Evolutionary conservation across 2,888 invertebrate genomes (phyloP), one percentile per base, ranked within the genome.

Genomic region (Erpobdella octoculata): DNA sequence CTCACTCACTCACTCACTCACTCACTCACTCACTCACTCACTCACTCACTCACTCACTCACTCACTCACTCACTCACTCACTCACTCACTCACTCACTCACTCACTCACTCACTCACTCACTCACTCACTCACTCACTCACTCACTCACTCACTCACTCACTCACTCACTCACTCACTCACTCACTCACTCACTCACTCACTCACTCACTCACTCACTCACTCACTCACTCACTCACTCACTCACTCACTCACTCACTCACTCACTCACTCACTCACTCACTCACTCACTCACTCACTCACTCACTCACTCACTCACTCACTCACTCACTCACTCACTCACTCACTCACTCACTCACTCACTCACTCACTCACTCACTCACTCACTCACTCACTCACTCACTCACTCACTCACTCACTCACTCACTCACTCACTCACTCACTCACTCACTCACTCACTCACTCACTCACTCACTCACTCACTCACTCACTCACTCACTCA

Each of bases 361-460:
- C 12, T 12, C 48, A 48, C 12, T 12, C 48, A 48, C 12, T 12
- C 48, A 48, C 12, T 12, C 48, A 48, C 12, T 12, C 48, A 48
- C 12, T 12, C 48, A 48, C 12, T 12, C 48, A 48, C 12, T 12
- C 48, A 48, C 12, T 12, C 48, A 48, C 12, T 12, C 48, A 48
- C 12, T 12, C 48, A 48, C 12, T 12, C 48, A 48, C 12, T 12
- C 48, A 48, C 12, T 12, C 48, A 48, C 12, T 12, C 48, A 48
- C 12, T 12, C 48, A 48, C 12, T 12, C 48, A 1, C 15, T 53
- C 15, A 12, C 18, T 53, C 18, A 6, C 18, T 53, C 53, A 53
- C 53, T 53, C 53, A 53, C 53, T 53, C 53, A 53, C 53, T 53
- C 53, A 53, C 18, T 53, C 53, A 53, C 53, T 53, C 53, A 53